Conservation (phyloP, 2,113 vertebrate genomes). For the Xenopus tropicalis region DNA sequence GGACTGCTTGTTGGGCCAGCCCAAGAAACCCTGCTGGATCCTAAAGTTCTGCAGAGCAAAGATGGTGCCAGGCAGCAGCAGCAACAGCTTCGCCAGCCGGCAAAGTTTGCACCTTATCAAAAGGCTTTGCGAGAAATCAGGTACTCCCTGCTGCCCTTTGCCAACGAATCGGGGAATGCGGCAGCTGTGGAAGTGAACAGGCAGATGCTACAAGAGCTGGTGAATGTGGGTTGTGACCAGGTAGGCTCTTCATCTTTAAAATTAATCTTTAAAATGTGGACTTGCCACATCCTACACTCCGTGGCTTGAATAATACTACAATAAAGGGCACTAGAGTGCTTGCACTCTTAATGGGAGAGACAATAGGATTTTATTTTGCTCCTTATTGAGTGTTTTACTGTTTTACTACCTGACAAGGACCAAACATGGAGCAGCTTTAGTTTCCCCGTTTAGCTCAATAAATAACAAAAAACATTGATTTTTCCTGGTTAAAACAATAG, state of each 20-base stretch:
- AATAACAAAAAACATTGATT: no score
- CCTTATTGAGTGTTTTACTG: no score
- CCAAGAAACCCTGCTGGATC: conserved; percentile 69
- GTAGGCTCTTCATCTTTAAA: conserved; percentile 58
- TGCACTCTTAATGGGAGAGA: no score
- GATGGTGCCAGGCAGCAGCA: conserved; percentile 83
- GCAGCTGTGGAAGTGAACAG: conserved; percentile 82
- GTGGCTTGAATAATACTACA: no score
- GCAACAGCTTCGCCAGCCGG: conserved; percentile 80
- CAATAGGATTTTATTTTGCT: no score
- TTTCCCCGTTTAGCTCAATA: no score
- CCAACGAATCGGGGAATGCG: conserved; percentile 79
- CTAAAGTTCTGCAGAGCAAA: conserved; percentile 76
- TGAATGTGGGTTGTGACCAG: conserved; percentile 95
- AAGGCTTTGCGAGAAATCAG: conserved; percentile 92
- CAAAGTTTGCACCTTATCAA: conserved; percentile 96
- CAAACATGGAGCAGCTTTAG: no score
- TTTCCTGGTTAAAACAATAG: no score
- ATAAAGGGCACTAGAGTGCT: no score
- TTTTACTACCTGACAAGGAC: no score
- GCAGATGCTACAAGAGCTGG: conserved; percentile 96
- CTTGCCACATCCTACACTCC: no score
- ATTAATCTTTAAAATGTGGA: no score
- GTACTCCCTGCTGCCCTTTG: conserved; percentile 93
- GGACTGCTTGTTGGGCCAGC: conserved; percentile 72